Conservation (phyloP, 2,888 invertebrate genomes). For the Drosophila parthenogenetica region DNA sequence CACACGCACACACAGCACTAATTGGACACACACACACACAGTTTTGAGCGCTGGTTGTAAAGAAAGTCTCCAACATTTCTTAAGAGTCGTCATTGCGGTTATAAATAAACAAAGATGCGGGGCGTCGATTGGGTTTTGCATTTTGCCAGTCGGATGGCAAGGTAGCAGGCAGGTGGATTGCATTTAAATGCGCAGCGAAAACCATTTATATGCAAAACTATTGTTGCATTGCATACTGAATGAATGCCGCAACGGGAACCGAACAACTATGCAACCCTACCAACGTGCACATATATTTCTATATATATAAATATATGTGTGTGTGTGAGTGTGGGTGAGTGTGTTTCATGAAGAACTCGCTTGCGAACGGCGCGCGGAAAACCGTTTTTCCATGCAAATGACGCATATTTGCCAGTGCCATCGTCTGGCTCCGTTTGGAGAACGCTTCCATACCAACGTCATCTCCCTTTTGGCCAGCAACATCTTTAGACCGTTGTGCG, state of each 20-base stretch:
- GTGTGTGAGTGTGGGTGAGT: no score
- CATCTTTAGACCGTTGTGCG: conserved; percentile 75
- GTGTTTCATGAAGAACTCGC: not conserved
- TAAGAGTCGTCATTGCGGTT: conserved; percentile 46
- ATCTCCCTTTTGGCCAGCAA: conserved; percentile 18
- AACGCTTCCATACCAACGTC: conserved; percentile 4
- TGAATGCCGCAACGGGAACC: conserved; percentile 66
- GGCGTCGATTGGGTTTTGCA: conserved; percentile 59
- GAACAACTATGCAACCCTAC: conserved; percentile 17
- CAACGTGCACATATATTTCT: not conserved
- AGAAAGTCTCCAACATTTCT: conserved; percentile 38
- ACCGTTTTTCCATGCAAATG: conserved; percentile 83
- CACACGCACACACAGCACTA: conserved; percentile 41
- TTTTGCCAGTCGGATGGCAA: conserved; percentile 29
- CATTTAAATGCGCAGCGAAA: conserved; percentile 82
- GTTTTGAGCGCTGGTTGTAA: not conserved
- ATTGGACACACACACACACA: conserved; percentile 57
- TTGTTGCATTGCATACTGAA: conserved; percentile 82
- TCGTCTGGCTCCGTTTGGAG: conserved; percentile 9
- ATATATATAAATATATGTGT: no score
- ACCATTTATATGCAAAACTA: conserved; percentile 84
- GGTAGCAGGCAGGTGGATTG: conserved; percentile 56
- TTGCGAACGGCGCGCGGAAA: conserved; percentile 43
- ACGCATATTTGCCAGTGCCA: conserved; percentile 70
- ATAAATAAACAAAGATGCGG: conserved; percentile 71